Evolutionary conservation across 2,797 vertebrate genomes (phyloP).

Genomic region (Salarias fasciatus): DNA sequence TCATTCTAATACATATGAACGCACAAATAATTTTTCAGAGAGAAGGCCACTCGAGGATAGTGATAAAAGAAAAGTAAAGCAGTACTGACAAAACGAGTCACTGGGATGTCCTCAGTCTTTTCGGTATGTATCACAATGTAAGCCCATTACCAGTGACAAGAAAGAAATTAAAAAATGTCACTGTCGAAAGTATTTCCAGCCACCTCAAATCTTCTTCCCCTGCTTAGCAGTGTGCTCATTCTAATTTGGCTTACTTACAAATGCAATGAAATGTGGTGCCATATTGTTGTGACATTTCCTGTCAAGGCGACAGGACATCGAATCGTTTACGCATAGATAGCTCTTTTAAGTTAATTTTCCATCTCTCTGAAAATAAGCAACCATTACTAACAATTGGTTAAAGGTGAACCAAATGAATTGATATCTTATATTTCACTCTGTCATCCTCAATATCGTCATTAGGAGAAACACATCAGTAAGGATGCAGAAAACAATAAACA

Average conservation of each 20-base stretch:
- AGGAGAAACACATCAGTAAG: neutral
- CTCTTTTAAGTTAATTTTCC: slow-evolving; percentile 26
- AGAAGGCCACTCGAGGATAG: slow-evolving; percentile 10
- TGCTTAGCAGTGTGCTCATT: slow-evolving; percentile 35
- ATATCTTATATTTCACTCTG: slow-evolving; percentile 30
- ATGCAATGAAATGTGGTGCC: neutral
- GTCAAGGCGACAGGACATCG: slow-evolving; percentile 26
- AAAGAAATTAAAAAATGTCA: slow-evolving; percentile 1
- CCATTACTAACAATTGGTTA: slow-evolving; percentile 39
- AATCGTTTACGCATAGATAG: slow-evolving; percentile 34
- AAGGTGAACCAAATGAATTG: slow-evolving; percentile 46
- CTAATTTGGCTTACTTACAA: slow-evolving; percentile 28
- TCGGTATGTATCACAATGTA: slow-evolving; percentile 24
- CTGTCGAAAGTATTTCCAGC: slow-evolving; percentile 29
- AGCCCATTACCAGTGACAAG: slow-evolving; percentile 32
- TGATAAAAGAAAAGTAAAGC: slow-evolving; percentile 40
- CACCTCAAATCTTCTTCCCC: slow-evolving; percentile 29
- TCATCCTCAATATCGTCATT: slow-evolving; percentile 23
- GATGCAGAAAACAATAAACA: slow-evolving; percentile 6
- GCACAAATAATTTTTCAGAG: slow-evolving; percentile 23
- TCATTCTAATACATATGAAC: slow-evolving; percentile 21
- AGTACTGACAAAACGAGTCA: slow-evolving; percentile 34
- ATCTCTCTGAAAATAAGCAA: slow-evolving; percentile 33
- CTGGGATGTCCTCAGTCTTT: slow-evolving; percentile 20
- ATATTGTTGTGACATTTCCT: neutral